Percentiles rank a stretch among this genome's conserved stretches.
These are phyloP conservation scores for Siniperca chuatsi DNA, from an alignment of 2,113 vertebrate genomes.

Conservation along the genomic window DNA sequence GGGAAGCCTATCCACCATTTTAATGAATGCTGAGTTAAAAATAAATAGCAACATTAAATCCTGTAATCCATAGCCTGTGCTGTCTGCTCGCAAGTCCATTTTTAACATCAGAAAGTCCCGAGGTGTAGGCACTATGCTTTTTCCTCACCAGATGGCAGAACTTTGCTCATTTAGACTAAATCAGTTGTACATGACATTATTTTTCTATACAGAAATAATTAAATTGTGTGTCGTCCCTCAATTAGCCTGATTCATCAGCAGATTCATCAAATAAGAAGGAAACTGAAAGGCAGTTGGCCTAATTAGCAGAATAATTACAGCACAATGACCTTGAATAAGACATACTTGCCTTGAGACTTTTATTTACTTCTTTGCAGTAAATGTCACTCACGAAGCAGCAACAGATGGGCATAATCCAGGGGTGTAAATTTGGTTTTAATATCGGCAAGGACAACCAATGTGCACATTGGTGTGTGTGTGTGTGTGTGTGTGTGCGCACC, in stretches of 20 bases:
- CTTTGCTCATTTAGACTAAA: conserved; percentile 23
- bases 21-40: conserved; percentile 53
- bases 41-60: conserved; percentile 55
- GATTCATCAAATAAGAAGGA: conserved; percentile 15
- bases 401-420: too few relatives aligned
- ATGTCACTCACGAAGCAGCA: background rate
- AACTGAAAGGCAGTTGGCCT: background rate
- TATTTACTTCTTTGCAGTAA: background rate
- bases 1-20: conserved; percentile 21
- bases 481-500: too few relatives aligned
- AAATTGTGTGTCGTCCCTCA: conserved; percentile 4
- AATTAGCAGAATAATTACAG: conserved; percentile 21
- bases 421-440: background rate
- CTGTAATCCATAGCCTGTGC: conserved; percentile 33
- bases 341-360: too few relatives aligned
- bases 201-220: conserved; percentile 32
- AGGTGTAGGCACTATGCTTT: background rate
- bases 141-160: conserved; percentile 1
- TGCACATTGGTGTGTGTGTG: too few relatives aligned
- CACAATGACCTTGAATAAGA: conserved; percentile 15
- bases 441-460: background rate
- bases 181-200: conserved; percentile 21
- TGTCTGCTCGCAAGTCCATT: background rate
- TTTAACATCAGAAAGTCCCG: conserved; percentile 16
- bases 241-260: conserved; percentile 20